These are phyloP conservation scores for Aptenodytes patagonicus DNA, from an alignment of 2,113 vertebrate species.

Conservation along the genomic window DNA sequence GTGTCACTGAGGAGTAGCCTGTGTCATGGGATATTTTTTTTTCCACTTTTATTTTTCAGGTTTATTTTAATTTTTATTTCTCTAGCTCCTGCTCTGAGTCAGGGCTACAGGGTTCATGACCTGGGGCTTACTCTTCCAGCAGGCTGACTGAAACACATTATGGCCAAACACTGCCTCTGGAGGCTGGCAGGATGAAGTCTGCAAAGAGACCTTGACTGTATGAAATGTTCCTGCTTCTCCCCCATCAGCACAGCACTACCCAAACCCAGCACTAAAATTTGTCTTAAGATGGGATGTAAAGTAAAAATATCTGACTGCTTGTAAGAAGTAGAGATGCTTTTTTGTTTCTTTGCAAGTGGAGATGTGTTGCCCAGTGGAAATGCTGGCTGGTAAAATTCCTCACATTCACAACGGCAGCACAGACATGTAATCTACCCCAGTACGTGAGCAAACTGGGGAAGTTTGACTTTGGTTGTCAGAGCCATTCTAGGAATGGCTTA, in stretches of 20 bases:
- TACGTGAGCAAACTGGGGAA: not conserved
- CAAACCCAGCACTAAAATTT: not conserved
- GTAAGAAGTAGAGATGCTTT: not conserved
- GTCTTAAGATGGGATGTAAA: not conserved
- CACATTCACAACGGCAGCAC: not conserved
- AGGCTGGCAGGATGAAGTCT: not conserved
- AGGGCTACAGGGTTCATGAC: not conserved
- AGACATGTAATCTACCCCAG: not conserved
- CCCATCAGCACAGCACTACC: not conserved
- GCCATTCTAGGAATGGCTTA: not conserved
- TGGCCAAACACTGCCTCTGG: not conserved
- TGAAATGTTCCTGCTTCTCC: not conserved
- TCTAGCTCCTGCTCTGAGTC: not conserved
- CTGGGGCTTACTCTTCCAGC: not conserved
- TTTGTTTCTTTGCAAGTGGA: not conserved
- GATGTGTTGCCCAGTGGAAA: not conserved
- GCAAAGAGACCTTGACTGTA: not conserved
- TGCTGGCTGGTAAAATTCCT: not conserved
- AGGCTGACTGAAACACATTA: not conserved
- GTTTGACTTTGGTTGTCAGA: not conserved
- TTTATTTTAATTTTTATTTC: not conserved
- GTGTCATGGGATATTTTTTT: not conserved
- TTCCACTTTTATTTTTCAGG: not conserved
- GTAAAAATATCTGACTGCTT: not conserved
- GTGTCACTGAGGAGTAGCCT: not conserved